phyloP scores from a whole-genome alignment of 2,888 invertebrate genomes.

The Junonia oenone region DNA sequence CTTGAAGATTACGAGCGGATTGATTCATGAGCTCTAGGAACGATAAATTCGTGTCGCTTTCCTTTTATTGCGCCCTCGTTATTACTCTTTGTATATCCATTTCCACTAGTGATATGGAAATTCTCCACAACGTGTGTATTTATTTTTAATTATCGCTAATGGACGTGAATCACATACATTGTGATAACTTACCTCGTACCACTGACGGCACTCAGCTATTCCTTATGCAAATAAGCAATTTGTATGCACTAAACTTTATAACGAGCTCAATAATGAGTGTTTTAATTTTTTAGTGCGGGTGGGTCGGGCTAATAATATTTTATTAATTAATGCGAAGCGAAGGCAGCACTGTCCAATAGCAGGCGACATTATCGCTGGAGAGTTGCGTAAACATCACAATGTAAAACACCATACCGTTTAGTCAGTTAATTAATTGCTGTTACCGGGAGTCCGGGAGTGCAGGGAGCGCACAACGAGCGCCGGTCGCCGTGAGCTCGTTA shows the following conservation, averaged over 20 bases:
- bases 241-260: constrained; percentile 60
- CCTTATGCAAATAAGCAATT: constrained; percentile 63
- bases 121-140: constrained; percentile 10
- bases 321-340: constrained; percentile 68
- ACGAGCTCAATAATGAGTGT: constrained; percentile 65
- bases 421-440: constrained; percentile 75
- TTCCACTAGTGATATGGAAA: constrained; percentile 13
- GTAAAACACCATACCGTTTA: constrained; percentile 77
- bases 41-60: constrained; percentile 46
- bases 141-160: constrained; percentile 25
- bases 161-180: constrained; percentile 18
- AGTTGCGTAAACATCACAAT: constrained; percentile 74
- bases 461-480: constrained; percentile 30
- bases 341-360: constrained; percentile 58
- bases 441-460: constrained; percentile 56
- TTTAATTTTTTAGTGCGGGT: constrained; percentile 71
- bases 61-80: constrained; percentile 47
- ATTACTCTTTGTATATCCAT: constrained; percentile 22
- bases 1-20: constrained; percentile 45
- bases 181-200: constrained; percentile 32
- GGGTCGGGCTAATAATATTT: constrained; percentile 65
- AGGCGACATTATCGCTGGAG: constrained; percentile 71
- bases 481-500: constrained; percentile 67
- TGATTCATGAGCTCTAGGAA: constrained; percentile 51
- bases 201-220: constrained; percentile 41